A percentile compares a stretch with the other conserved stretches of the same genome.
Evolutionary conservation across 2,797 vertebrate genomes (phyloP).

Genomic region (Urophycis tenuis): DNA sequence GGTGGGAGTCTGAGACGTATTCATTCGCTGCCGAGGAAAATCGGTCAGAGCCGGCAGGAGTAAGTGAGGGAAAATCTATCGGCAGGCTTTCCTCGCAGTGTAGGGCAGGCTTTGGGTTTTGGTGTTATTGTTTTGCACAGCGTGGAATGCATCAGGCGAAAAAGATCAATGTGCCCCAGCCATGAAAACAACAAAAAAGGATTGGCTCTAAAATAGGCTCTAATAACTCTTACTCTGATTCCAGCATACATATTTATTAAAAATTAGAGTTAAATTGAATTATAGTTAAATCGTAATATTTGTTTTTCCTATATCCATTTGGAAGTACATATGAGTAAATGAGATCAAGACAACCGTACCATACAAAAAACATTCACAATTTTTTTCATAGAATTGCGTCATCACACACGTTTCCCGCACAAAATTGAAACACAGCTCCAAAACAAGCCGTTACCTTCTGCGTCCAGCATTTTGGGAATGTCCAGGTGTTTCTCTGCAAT

Average conservation of each 20-base stretch:
- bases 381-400: not conserved
- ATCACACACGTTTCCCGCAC: not conserved
- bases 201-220: not conserved
- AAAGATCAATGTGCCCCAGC: not conserved
- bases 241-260: not conserved
- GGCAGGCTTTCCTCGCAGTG: not conserved
- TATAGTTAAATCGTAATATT: not conserved
- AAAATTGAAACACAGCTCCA: not conserved
- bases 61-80: not conserved
- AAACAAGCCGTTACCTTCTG: slow-evolving; percentile 78
- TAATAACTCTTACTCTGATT: not conserved
- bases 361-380: not conserved
- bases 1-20: not conserved
- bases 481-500: slow-evolving; percentile 98
- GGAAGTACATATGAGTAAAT: not conserved
- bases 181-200: not conserved
- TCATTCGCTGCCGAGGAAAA: not conserved
- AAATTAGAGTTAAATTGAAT: not conserved
- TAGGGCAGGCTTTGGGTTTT: not conserved
- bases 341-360: not conserved
- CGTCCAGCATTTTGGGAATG: slow-evolving; percentile 99
- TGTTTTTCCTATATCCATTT: not conserved
- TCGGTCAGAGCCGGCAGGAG: not conserved
- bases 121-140: not conserved
- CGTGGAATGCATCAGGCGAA: not conserved